These are phyloP conservation scores for Drosophila gaucha DNA, from an alignment of 2,888 invertebrate species.

Conservation along the genomic window DNA sequence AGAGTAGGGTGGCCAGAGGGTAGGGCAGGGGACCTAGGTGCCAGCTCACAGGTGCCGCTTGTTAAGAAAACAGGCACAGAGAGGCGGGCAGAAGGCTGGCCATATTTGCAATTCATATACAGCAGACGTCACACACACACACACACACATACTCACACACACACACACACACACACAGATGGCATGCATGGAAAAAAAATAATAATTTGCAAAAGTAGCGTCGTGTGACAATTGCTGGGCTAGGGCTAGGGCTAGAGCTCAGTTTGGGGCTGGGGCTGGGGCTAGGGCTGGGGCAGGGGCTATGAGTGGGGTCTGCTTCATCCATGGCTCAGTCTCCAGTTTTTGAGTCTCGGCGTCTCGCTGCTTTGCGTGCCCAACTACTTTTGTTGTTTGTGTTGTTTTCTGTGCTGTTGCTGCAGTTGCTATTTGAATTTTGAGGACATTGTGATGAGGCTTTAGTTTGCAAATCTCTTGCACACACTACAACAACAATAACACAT, in stretches of 20 bases:
- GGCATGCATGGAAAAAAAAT: constrained; percentile 44
- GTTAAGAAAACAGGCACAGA: constrained; percentile 65
- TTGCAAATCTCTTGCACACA: constrained; percentile 80
- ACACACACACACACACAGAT: constrained; percentile 10
- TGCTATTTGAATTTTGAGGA: constrained; percentile 80
- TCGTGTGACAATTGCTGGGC: constrained; percentile 75
- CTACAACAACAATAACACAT: constrained; percentile 37
- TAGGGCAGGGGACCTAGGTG: constrained; percentile 49
- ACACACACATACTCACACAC: constrained; percentile 11
- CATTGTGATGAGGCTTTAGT: constrained; percentile 82
- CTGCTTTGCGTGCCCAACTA: constrained; percentile 64
- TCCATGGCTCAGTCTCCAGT: constrained; percentile 34
- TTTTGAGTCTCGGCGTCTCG: constrained; percentile 47
- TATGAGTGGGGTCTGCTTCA: not conserved
- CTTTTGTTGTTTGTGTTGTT: constrained; percentile 34
- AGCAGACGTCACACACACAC: constrained; percentile 55
- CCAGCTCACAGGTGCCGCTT: constrained; percentile 77
- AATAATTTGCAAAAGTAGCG: constrained; percentile 80
- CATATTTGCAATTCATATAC: constrained; percentile 80
- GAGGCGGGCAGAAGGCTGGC: constrained; percentile 44
- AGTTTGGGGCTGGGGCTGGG: constrained; percentile 1
- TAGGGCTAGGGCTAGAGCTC: constrained; percentile 24
- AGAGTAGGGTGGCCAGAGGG: not conserved
- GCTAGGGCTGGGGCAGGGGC: constrained; percentile 14
- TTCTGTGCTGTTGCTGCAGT: constrained; percentile 56